These are phyloP conservation scores for Hemicordylus capensis DNA, from an alignment of 2,113 vertebrate genomes.

Conservation along the genomic window DNA sequence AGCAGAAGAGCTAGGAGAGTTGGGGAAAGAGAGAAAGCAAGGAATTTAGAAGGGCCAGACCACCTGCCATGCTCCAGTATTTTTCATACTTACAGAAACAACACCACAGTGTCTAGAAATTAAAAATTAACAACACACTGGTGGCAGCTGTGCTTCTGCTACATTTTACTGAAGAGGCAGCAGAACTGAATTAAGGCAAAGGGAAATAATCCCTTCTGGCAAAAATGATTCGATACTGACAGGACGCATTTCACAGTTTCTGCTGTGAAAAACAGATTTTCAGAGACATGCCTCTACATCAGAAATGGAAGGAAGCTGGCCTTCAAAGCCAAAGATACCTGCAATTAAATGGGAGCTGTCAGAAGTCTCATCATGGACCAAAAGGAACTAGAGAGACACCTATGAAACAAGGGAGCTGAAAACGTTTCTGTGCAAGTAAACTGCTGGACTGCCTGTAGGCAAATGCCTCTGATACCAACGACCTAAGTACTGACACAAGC, in stretches of 20 bases:
- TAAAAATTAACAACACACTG: fast-evolving
- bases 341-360: not conserved
- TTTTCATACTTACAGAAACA: not conserved
- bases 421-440: not conserved
- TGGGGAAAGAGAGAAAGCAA: not conserved
- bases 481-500: not conserved
- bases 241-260: not conserved
- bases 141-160: constrained; percentile 10
- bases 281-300: not conserved
- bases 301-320: not conserved
- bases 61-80: fast-evolving
- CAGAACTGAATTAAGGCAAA: constrained; percentile 16
- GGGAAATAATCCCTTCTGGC: not conserved
- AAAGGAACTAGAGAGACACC: not conserved
- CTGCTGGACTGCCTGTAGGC: not conserved
- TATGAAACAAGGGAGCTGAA: not conserved
- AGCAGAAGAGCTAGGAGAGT: not conserved
- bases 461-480: not conserved
- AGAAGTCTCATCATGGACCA: fast-evolving
- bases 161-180: not conserved
- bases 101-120: not conserved
- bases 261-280: fast-evolving
- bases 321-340: not conserved
- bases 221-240: not conserved
- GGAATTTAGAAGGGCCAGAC: not conserved